Evolutionary conservation across 2,888 invertebrate genomes (phyloP).

Genomic region (Dryadula phaetusa): DNA sequence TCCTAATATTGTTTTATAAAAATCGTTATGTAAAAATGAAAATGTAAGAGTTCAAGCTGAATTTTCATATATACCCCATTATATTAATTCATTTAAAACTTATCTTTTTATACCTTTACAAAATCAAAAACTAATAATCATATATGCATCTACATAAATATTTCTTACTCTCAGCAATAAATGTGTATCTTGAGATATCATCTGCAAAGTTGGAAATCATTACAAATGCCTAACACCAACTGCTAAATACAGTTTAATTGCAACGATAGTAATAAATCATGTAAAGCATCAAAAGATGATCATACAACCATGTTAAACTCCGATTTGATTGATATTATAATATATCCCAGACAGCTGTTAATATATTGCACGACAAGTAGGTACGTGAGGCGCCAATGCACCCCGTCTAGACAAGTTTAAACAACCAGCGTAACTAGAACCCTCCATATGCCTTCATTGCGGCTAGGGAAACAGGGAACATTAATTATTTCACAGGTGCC

Average conservation of each 20-base stretch:
- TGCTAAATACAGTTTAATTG: conserved; percentile 5
- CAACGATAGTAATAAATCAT: conserved; percentile 32
- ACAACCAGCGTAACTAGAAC: conserved; percentile 48
- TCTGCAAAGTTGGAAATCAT: neutral
- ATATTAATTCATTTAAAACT: too few relatives aligned
- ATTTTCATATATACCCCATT: too few relatives aligned
- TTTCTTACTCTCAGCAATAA: neutral
- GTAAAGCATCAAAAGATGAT: conserved; percentile 25
- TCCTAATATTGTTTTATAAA: too few relatives aligned
- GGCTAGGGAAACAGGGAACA: conserved; percentile 12
- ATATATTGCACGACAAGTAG: conserved; percentile 38
- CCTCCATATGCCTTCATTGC: conserved; percentile 47
- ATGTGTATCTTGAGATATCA: neutral
- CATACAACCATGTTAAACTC: conserved; percentile 21
- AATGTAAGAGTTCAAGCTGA: too few relatives aligned
- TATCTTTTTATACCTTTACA: too few relatives aligned
- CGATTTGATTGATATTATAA: conserved; percentile 41
- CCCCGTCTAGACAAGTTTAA: conserved; percentile 50
- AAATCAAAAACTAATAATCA: too few relatives aligned
- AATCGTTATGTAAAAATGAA: neutral
- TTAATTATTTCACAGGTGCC: conserved; percentile 34
- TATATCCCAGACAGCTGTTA: conserved; percentile 39
- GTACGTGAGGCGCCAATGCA: conserved; percentile 45
- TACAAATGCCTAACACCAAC: neutral
- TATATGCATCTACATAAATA: neutral